These are phyloP conservation scores for Pollenia angustigena DNA, from an alignment of 2,888 invertebrate genomes.

Conservation along the genomic window DNA sequence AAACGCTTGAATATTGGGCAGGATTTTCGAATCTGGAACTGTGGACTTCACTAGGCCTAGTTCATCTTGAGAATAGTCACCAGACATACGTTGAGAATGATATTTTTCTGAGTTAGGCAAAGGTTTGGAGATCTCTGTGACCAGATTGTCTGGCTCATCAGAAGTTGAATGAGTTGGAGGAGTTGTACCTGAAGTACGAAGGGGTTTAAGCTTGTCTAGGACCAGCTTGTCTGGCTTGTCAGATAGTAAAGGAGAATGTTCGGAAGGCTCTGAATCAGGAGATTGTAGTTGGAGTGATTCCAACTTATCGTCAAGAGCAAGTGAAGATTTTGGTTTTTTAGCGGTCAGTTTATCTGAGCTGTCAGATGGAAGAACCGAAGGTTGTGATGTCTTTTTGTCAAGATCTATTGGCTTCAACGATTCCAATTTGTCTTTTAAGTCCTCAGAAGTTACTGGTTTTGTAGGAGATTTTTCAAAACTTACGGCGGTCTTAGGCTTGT, in stretches of 20 bases:
- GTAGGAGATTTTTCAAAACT: neutral
- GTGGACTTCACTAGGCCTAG: neutral
- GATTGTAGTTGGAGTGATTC: no score
- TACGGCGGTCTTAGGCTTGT: no score
- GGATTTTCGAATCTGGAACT: neutral
- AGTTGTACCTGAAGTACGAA: no score
- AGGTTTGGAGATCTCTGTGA: neutral
- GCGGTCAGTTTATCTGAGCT: neutral
- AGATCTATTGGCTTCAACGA: no score
- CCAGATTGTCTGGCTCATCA: no score
- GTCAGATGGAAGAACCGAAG: no score
- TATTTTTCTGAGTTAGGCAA: neutral
- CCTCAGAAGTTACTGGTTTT: neutral
- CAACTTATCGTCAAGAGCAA: no score
- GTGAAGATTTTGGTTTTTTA: neutral
- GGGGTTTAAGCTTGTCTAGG: no score
- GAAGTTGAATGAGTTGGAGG: no score
- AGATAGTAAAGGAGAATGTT: neutral
- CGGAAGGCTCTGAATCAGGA: neutral
- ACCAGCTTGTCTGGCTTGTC: neutral
- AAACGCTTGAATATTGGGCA: no score
- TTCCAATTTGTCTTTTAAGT: neutral
- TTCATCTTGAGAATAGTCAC: conserved; percentile 26
- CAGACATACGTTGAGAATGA: neutral
- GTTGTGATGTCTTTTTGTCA: no score